These are phyloP conservation scores for Ladona fulva DNA, from an alignment of 1,140 invertebrate species.

Conservation along the genomic window DNA sequence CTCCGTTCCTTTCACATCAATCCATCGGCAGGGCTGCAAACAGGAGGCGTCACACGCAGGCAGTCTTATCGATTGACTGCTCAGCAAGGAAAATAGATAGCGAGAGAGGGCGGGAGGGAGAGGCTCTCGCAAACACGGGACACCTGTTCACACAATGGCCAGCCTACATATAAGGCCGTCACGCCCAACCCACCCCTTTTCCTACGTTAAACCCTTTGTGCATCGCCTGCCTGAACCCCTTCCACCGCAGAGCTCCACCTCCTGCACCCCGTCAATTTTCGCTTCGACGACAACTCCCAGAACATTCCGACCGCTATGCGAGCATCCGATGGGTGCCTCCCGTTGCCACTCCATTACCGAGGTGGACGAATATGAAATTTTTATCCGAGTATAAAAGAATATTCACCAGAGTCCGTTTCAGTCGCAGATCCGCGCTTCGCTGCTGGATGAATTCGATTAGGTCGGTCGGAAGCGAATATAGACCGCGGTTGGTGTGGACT, in stretches of 20 bases:
- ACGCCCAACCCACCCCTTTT: not conserved
- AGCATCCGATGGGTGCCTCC: too few relatives aligned
- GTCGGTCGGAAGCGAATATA: too few relatives aligned
- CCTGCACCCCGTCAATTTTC: not conserved
- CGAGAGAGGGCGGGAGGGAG: slow-evolving; percentile 29
- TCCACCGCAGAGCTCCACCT: not conserved
- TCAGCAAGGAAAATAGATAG: not conserved
- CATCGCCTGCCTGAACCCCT: not conserved
- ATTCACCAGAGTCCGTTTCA: too few relatives aligned
- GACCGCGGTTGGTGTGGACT: too few relatives aligned
- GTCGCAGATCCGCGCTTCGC: too few relatives aligned
- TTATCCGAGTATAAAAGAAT: too few relatives aligned
- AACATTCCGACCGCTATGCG: too few relatives aligned
- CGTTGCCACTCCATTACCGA: too few relatives aligned
- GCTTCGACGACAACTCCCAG: too few relatives aligned
- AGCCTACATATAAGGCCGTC: not conserved
- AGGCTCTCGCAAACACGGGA: slow-evolving; percentile 25
- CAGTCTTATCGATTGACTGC: not conserved
- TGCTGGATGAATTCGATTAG: too few relatives aligned
- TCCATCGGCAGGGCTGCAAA: slow-evolving; percentile 15
- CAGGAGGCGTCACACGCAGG: not conserved
- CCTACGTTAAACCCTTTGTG: not conserved
- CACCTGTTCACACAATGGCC: slow-evolving; percentile 26
- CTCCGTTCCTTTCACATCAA: slow-evolving; percentile 13
- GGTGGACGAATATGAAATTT: too few relatives aligned